phyloP scores from a whole-genome alignment of 2,888 invertebrate genomes.

The Euplexia lucipara region DNA sequence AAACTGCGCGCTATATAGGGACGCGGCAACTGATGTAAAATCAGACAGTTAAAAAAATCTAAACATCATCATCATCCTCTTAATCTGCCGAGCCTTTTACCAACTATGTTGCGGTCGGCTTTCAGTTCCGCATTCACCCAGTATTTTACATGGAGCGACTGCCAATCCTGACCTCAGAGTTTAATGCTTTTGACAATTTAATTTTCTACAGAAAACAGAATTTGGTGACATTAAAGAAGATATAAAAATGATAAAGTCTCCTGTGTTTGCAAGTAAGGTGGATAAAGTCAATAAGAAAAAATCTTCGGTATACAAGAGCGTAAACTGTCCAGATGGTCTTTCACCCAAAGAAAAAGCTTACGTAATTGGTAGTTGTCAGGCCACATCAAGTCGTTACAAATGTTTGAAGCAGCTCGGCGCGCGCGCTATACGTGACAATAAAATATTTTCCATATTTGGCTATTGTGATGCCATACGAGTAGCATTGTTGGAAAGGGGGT shows the following conservation, averaged over 20 bases:
- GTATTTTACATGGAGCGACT: too few relatives aligned
- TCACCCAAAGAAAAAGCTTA: slow-evolving; percentile 82
- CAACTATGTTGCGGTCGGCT: too few relatives aligned
- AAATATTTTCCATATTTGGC: slow-evolving; percentile 91
- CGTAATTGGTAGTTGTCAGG: slow-evolving; percentile 80
- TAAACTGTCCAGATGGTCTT: slow-evolving; percentile 70
- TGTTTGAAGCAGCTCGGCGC: slow-evolving; percentile 85
- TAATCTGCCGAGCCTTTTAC: too few relatives aligned
- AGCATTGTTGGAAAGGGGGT: slow-evolving; percentile 92
- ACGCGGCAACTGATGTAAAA: too few relatives aligned
- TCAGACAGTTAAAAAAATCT: too few relatives aligned
- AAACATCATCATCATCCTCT: too few relatives aligned
- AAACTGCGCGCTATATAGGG: too few relatives aligned
- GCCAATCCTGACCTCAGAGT: too few relatives aligned
- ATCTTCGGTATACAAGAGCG: slow-evolving; percentile 56
- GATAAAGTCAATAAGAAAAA: slow-evolving; percentile 16
- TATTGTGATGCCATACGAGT: slow-evolving; percentile 88
- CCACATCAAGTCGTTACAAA: slow-evolving; percentile 73
- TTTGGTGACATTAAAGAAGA: slow-evolving; percentile 52
- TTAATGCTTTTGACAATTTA: too few relatives aligned
- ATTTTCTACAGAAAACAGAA: slow-evolving; percentile 40
- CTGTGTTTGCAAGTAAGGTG: slow-evolving; percentile 66
- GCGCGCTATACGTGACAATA: slow-evolving; percentile 86
- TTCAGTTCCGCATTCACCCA: too few relatives aligned
- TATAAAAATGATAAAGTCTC: slow-evolving; percentile 67